A percentile compares a stretch with the other conserved stretches of the same genome.
These are phyloP conservation scores for Cervus canadensis DNA, from an alignment of 2,113 vertebrate species.

Conservation along the genomic window DNA sequence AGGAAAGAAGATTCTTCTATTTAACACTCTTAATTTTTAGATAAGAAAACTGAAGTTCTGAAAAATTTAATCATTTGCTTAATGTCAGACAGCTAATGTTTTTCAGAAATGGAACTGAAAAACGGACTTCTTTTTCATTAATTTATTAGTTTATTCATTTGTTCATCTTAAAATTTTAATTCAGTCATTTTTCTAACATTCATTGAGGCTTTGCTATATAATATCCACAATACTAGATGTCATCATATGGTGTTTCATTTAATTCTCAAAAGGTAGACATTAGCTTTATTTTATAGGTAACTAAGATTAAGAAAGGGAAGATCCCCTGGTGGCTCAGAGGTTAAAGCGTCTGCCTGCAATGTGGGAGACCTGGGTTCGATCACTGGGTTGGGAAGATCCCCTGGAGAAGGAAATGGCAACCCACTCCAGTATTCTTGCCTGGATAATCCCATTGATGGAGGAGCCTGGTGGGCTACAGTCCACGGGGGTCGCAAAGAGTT, in stretches of 20 bases:
- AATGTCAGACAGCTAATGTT: neutral
- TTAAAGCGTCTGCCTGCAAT: too few relatives aligned
- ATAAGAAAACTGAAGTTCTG: neutral
- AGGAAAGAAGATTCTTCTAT: neutral
- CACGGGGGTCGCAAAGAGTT: too few relatives aligned
- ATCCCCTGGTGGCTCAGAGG: too few relatives aligned
- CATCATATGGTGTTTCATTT: neutral
- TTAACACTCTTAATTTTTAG: neutral
- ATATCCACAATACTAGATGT: neutral
- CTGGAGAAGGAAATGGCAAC: too few relatives aligned
- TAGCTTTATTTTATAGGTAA: slow-evolving; percentile 2
- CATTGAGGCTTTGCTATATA: neutral
- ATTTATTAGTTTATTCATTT: neutral
- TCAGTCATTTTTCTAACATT: neutral
- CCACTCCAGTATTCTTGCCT: too few relatives aligned
- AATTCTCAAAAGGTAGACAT: neutral
- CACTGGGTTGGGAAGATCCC: too few relatives aligned
- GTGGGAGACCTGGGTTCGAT: too few relatives aligned
- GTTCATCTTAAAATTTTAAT: neutral
- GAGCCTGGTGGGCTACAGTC: too few relatives aligned
- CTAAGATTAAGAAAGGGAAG: neutral
- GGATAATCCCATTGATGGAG: too few relatives aligned
- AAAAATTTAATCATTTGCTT: slow-evolving; percentile 2
- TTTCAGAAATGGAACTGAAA: neutral
- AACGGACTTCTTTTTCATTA: neutral